Evolutionary conservation across 2,797 vertebrate genomes (phyloP), one percentile per base, ranked within the genome.

Genomic region (Leptoclinus maculatus): DNA sequence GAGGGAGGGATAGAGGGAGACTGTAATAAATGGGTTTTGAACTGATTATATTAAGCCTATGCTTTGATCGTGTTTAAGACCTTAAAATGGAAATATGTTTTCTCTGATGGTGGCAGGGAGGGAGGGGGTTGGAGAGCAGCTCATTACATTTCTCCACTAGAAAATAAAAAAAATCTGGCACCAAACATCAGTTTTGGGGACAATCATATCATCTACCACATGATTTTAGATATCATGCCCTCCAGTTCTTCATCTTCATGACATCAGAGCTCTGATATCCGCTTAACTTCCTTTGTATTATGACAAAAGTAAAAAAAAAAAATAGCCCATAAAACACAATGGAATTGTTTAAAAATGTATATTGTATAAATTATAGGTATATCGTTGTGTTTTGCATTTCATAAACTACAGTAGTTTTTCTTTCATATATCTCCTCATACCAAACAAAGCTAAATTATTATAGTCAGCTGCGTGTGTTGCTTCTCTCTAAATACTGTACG

Each of bases 1-100:
- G 36, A 14, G 41, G 34, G 67, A 21, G 57, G 54, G 36, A 58
- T 8, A 87, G 67, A 94, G 93, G 92, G 92, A 93, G 95, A 95
- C 76, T 67, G 90, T 96, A 96, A 96, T 97, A 97, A 99, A 98
- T 96, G 96, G 96, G 96, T 95, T 97, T 97, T 97, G 95, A 97
- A 96, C 96, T 97, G 97, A 98, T 98, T 98, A 97, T 97, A 97
- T 97, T 98, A 98, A 98, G 96, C 96, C 95, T 94, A 96, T 96
- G 95, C 97, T 99, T 98, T 98, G 97, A 99, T 98, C 97, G 97
- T 97, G 95, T 96, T 97, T 92, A 96, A 97, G 95, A 96, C 95
- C 95, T 97, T 97, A 96, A 97, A 97, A 98, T 98, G 96, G 96
- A 97, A 98, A 98, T 97, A 96, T 97, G 96, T 96, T 96, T 97